phyloP scores from a whole-genome alignment of 2,113 vertebrate species.

The Egretta garzetta region DNA sequence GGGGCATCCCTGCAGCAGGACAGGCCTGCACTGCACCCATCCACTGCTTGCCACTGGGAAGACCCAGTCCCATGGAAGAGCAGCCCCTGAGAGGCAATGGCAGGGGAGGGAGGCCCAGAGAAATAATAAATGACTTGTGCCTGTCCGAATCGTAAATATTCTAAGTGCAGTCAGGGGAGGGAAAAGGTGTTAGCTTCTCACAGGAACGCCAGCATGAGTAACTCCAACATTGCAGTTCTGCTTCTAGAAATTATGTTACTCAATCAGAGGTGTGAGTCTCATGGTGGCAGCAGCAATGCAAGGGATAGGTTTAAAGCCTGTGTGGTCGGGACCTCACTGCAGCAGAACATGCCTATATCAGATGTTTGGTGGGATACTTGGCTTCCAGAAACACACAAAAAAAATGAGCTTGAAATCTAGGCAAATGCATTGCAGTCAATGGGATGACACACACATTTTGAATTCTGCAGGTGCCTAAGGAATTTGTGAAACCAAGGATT shows the following conservation, averaged over 20 bases:
- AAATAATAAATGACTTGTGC: fast-evolving
- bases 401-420: background rate
- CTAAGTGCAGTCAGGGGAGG: background rate
- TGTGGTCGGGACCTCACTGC: background rate
- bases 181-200: background rate
- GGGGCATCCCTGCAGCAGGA: fast-evolving
- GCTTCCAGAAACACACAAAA: background rate
- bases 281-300: background rate
- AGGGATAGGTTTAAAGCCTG: background rate
- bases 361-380: background rate
- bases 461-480: background rate
- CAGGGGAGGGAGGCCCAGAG: background rate
- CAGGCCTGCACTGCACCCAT: fast-evolving
- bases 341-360: background rate
- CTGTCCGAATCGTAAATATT: background rate
- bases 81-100: background rate
- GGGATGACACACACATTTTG: background rate
- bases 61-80: background rate
- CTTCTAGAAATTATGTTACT: background rate
- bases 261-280: background rate
- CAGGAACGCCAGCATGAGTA: background rate
- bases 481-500: background rate
- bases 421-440: background rate
- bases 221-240: fast-evolving
- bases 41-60: fast-evolving